Evolutionary conservation across 1,140 invertebrate species (phyloP).

Genomic region (Myzus persicae): DNA sequence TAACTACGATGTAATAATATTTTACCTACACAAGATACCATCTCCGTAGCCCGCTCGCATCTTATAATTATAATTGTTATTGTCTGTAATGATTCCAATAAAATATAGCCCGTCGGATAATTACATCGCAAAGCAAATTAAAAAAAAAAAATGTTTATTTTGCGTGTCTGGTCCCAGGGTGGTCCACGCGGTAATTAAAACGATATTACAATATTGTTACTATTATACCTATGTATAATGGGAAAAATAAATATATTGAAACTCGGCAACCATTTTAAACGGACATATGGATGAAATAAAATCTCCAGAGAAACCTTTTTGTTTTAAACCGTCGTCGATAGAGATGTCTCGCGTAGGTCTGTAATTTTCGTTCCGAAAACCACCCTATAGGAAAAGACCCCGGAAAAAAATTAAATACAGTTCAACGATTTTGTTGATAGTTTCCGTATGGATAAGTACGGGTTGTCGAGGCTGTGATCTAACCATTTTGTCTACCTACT

Average conservation of each 20-base stretch:
- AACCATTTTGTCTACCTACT: neutral
- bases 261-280: neutral
- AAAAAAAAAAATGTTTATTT: constrained; percentile 26
- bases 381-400: neutral
- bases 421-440: neutral
- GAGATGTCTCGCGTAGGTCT: neutral
- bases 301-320: neutral
- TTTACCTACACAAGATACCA: neutral
- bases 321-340: neutral
- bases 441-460: neutral
- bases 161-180: neutral
- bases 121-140: neutral
- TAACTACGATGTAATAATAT: neutral
- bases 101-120: neutral
- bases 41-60: neutral
- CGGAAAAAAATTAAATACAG: neutral
- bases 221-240: neutral
- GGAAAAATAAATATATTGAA: neutral
- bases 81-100: constrained; percentile 17
- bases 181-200: neutral
- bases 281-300: neutral
- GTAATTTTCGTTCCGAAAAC: constrained; percentile 19
- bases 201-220: neutral
- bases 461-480: neutral
- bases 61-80: constrained; percentile 13